These are phyloP conservation scores for Homalodisca vitripennis DNA, from an alignment of 1,140 invertebrate genomes.

Conservation along the genomic window DNA sequence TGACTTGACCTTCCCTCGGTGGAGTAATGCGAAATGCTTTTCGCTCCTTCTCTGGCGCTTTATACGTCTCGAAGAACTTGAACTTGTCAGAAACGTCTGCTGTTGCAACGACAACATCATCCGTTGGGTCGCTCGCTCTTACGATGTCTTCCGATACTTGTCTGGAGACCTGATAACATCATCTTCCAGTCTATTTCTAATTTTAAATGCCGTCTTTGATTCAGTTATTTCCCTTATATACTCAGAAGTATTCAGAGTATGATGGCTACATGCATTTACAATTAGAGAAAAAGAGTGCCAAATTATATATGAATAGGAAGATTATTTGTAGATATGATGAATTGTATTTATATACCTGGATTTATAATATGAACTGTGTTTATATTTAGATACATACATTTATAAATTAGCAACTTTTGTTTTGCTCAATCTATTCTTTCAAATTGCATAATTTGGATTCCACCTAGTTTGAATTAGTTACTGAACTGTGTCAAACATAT, in stretches of 20 bases:
- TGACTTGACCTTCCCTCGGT: constrained; percentile 69
- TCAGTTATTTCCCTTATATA: too few relatives aligned
- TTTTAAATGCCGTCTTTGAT: too few relatives aligned
- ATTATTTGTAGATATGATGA: too few relatives aligned
- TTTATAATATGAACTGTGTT: too few relatives aligned
- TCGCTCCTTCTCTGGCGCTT: constrained; percentile 64
- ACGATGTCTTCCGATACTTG: constrained; percentile 60
- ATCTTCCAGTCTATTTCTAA: constrained; percentile 1
- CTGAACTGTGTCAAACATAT: too few relatives aligned
- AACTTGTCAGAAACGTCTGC: constrained; percentile 80
- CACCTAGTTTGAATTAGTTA: too few relatives aligned
- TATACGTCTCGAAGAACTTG: constrained; percentile 89
- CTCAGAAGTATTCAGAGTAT: background rate
- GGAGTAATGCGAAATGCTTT: constrained; percentile 84
- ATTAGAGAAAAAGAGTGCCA: constrained; percentile 28
- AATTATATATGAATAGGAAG: too few relatives aligned
- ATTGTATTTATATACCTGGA: too few relatives aligned
- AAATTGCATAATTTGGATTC: too few relatives aligned
- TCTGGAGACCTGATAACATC: constrained; percentile 28
- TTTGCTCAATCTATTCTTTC: too few relatives aligned
- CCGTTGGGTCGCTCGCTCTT: constrained; percentile 64
- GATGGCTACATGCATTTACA: background rate
- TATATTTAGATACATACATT: too few relatives aligned
- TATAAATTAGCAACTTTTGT: too few relatives aligned
- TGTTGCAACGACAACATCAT: constrained; percentile 76